Evolutionary conservation across 2,888 invertebrate genomes (phyloP).

Genomic region (Carcina quercana): DNA sequence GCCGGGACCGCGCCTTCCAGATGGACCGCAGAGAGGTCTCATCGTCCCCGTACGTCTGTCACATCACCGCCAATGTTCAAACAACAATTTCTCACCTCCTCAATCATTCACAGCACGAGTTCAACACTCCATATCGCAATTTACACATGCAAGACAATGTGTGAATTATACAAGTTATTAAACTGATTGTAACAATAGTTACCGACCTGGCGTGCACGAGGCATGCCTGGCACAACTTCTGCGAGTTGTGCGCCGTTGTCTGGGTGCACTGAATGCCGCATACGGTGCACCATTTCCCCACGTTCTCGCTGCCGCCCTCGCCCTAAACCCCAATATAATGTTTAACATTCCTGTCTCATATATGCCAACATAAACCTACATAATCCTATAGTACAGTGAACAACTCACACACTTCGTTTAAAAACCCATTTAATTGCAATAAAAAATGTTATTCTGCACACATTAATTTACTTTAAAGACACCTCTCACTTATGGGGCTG

Average conservation of each 20-base stretch:
- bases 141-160: conserved; percentile 32
- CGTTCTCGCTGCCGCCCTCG: conserved; percentile 58
- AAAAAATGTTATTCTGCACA: conserved; percentile 69
- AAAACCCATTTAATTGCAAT: conserved; percentile 65
- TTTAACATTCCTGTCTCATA: conserved; percentile 47
- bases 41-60: conserved; percentile 86
- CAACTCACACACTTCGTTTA: conserved; percentile 69
- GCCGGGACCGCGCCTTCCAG: conserved; percentile 72
- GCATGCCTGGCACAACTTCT: conserved; percentile 73
- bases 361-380: conserved; percentile 5
- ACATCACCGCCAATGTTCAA: conserved; percentile 58
- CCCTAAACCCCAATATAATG: conserved; percentile 67
- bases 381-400: conserved; percentile 3
- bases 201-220: conserved; percentile 76
- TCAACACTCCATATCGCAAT: conserved; percentile 18
- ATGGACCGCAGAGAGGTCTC: conserved; percentile 85
- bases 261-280: conserved; percentile 71
- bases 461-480: conserved; percentile 47
- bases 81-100: conserved; percentile 31
- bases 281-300: conserved; percentile 64
- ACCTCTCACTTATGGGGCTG: conserved; percentile 47
- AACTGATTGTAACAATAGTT: conserved; percentile 25
- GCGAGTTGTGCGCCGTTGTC: conserved; percentile 68
- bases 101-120: too few relatives aligned
- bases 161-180: conserved; percentile 4